A percentile compares a stretch with the other conserved stretches of the same genome.
Conservation (phyloP, 2,113 vertebrate species). For the Circaetus cinerascens region DNA sequence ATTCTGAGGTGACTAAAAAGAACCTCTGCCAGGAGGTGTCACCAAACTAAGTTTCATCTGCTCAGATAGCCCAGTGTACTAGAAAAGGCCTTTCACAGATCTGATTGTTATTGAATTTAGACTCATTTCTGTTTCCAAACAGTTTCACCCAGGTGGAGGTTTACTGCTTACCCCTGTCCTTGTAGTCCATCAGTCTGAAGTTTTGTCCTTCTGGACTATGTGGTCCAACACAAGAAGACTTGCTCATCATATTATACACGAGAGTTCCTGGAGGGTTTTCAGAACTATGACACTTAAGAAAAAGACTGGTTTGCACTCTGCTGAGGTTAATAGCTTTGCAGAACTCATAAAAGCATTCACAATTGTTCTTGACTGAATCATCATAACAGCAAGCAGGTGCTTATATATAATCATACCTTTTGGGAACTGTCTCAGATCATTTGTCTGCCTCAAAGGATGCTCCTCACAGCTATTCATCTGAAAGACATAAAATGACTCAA, state of each 20-base stretch:
- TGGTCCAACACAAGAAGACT: neutral
- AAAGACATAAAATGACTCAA: conserved; percentile 31
- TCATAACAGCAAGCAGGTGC: neutral
- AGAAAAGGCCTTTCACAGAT: neutral
- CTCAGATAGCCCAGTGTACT: neutral
- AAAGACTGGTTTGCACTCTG: neutral
- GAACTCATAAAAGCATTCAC: neutral
- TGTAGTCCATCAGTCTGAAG: neutral
- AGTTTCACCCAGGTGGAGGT: neutral
- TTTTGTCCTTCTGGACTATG: neutral
- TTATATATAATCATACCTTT: conserved; percentile 25
- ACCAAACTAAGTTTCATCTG: neutral
- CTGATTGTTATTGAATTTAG: neutral
- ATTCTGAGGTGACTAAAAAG: neutral
- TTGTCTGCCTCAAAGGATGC: neutral
- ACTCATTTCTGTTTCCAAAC: neutral
- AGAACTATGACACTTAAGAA: neutral
- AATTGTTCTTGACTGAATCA: conserved; percentile 43
- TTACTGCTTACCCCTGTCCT: neutral
- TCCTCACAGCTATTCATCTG: neutral
- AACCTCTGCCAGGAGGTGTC: neutral
- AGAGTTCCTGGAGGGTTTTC: neutral
- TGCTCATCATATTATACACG: neutral
- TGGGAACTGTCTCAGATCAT: neutral
- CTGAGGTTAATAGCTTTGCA: conserved; percentile 25